phyloP scores from a whole-genome alignment of 1,140 invertebrate species.

The Archivesica marissinica region DNA sequence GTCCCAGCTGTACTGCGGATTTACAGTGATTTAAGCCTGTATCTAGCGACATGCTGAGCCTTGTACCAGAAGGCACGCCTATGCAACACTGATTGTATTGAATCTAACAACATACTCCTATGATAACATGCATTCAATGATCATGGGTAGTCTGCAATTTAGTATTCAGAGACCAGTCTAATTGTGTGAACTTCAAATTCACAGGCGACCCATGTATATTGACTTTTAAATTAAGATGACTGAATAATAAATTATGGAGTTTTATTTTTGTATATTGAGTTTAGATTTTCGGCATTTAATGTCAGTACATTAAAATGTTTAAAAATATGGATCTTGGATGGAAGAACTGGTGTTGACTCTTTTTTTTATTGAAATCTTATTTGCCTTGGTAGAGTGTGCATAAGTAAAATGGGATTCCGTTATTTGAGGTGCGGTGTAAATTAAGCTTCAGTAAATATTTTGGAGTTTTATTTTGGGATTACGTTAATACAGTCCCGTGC shows the following conservation, averaged over 20 bases:
- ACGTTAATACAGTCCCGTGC: neutral
- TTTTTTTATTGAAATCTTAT: neutral
- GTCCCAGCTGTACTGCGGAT: neutral
- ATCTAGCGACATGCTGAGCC: neutral
- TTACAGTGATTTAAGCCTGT: neutral
- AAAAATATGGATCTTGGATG: neutral
- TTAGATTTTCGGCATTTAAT: neutral
- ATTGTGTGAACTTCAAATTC: too few species aligned
- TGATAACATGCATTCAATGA: neutral
- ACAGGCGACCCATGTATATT: neutral
- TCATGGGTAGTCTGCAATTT: conserved; percentile 1
- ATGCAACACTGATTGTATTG: conserved; percentile 23
- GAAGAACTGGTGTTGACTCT: conserved; percentile 12
- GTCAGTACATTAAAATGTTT: neutral
- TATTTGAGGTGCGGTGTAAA: conserved; percentile 2
- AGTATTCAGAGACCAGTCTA: neutral
- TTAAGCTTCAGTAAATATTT: conserved; percentile 21
- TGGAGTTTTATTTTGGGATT: neutral
- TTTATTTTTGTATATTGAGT: neutral
- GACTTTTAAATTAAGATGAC: neutral
- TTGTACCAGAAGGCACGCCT: conserved; percentile 1
- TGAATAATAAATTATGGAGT: too few species aligned
- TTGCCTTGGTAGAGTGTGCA: neutral
- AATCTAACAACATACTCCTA: neutral
- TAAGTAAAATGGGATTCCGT: neutral